phyloP scores from a whole-genome alignment of 2,888 invertebrate genomes.

The Pelosia muscerda region DNA sequence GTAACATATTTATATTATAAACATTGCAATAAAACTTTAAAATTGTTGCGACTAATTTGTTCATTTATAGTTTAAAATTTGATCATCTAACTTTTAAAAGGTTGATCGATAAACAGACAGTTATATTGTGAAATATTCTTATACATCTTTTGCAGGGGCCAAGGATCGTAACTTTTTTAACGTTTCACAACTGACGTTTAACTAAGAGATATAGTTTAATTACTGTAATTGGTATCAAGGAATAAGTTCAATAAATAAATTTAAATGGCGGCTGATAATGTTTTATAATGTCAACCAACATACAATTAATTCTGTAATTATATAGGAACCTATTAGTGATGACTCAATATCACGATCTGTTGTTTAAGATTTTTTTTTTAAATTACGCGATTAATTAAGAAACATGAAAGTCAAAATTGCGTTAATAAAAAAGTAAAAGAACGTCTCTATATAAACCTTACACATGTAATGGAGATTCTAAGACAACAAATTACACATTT shows the following conservation, averaged over 20 bases:
- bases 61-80: neutral
- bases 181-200: conserved; percentile 46
- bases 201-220: conserved; percentile 49
- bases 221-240: conserved; percentile 48
- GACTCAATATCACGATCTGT: neutral
- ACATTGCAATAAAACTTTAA: neutral
- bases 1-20: neutral
- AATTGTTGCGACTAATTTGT: neutral
- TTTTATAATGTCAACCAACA: conserved; percentile 49
- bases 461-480: too few species aligned
- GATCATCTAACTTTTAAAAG: neutral
- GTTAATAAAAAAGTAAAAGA: too few species aligned
- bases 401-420: too few species aligned
- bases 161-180: conserved; percentile 41
- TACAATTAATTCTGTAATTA: conserved; percentile 40
- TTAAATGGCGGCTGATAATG: conserved; percentile 21
- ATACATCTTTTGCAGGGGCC: conserved; percentile 39
- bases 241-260: conserved; percentile 46
- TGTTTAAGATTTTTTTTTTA: neutral
- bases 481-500: too few species aligned
- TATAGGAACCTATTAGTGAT: conserved; percentile 32
- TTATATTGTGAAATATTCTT: conserved; percentile 6
- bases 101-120: neutral
- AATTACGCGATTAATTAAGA: too few species aligned
- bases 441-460: too few species aligned